Base-by-base conservation (phyloP, 2,113 vertebrate species). In the Lophotis ruficrista region DNA sequence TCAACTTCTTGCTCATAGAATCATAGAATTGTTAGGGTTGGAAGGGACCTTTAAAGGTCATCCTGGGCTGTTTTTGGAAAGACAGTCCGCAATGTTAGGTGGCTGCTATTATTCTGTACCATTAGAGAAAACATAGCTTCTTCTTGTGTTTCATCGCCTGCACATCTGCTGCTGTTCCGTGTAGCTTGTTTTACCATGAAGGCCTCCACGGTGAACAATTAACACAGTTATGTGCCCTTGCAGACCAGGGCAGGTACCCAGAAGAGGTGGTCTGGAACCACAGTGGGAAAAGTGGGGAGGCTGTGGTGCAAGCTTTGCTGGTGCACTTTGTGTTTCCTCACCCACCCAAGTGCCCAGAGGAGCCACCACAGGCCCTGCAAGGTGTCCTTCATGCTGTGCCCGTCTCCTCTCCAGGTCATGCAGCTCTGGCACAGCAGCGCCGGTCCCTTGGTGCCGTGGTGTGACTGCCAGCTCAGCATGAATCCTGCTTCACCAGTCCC, bases 371-470 rank as follows among this genome's bases (percentile, higher is more conserved):
- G 61, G 35, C 38, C 9, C 23, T 71, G 41, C 25, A 35, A 35
- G 19, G 17, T 60, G 69, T 56, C 30, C 14, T 69, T 73, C 41
- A 24, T 0, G 5, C 33, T 1, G 0, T 9, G 30, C 37, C 66
- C 1, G 0, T 13, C 37, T 51, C 14, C 31, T 37, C 0, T 0
- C 35, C 91, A 66, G 41, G 73, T 73, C 24, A 57, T 0, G 0
- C 45, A 58, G 23, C 43, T 73, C 58, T 65, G 64, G 56, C 73
- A 28, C 47, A 50, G 48, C 69, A 53, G 38, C 3, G 6, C 18
- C 66, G 3, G 2, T 45, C 54, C 48, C 60, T 87, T 60, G 3
- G 53, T 31, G 37, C 57, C 0, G 0, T 37, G 30, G 23, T 61
- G 56, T 25, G 50, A n/a, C 56, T 58, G 31, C 21, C 65, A 51